Conservation (phyloP, 2,113 vertebrate species). For the Dromiciops gliroides region DNA sequence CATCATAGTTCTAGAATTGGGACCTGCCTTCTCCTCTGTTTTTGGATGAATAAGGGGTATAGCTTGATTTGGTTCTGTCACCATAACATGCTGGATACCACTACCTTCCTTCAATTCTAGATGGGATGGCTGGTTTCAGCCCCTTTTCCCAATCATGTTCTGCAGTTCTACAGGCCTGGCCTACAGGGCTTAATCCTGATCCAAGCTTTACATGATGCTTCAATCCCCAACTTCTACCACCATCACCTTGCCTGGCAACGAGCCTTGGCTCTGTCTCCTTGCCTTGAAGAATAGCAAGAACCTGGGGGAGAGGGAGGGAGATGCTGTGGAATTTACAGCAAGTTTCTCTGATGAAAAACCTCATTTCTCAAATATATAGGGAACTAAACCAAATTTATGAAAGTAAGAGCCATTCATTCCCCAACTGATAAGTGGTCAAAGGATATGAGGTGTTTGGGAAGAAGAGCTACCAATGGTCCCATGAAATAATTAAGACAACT, state of each 20-base stretch:
- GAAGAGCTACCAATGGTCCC: background rate
- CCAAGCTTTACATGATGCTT: background rate
- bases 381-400: background rate
- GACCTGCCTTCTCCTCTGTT: background rate
- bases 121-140: background rate
- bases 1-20: background rate
- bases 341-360: background rate
- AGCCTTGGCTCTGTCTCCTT: background rate
- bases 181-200: background rate
- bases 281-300: background rate
- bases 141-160: background rate
- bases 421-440: no score
- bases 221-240: background rate
- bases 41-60: background rate
- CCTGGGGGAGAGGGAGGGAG: rapidly evolving
- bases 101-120: background rate
- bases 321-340: background rate
- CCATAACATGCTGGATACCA: background rate
- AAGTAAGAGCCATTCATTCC: background rate
- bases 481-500: background rate
- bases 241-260: background rate
- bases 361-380: background rate
- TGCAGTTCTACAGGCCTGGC: background rate
- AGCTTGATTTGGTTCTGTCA: background rate
- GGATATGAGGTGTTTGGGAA: no score